phyloP scores from a whole-genome alignment of 2,888 invertebrate species.

The Flabesymbios commensalis region DNA sequence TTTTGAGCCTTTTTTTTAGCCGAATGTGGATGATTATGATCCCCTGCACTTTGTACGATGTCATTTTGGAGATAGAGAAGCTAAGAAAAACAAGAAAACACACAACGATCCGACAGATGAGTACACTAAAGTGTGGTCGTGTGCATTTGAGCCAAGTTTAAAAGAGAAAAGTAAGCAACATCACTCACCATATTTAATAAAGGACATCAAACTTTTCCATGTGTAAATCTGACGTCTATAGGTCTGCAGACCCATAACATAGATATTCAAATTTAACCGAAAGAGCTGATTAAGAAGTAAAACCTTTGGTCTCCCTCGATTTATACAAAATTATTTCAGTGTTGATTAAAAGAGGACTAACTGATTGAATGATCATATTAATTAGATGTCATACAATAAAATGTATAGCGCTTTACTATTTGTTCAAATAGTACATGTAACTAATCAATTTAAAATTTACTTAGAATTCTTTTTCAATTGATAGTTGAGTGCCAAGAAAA shows the following conservation, averaged over 20 bases:
- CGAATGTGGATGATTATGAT: conserved; percentile 44
- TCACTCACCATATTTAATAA: neutral
- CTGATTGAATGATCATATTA: too few relatives aligned
- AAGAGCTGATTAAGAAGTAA: neutral
- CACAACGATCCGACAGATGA: conserved; percentile 62
- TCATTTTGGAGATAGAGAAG: conserved; percentile 61
- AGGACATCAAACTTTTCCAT: too few relatives aligned
- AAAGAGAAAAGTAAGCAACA: conserved; percentile 30
- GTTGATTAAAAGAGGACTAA: too few relatives aligned
- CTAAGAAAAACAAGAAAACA: conserved; percentile 29
- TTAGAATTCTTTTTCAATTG: neutral
- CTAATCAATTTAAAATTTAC: neutral
- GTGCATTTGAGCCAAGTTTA: conserved; percentile 62
- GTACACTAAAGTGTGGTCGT: conserved; percentile 64
- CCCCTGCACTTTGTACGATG: conserved; percentile 61
- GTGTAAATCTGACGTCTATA: too few relatives aligned
- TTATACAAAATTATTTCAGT: too few relatives aligned
- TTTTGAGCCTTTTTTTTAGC: too few relatives aligned
- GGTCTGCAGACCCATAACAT: too few relatives aligned
- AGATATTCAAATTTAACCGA: neutral
- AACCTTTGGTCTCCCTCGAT: neutral
- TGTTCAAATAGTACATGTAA: too few relatives aligned
- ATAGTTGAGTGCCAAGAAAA: neutral
- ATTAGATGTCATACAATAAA: too few relatives aligned
- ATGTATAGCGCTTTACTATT: too few relatives aligned